Evolutionary conservation across 2,797 vertebrate species (phyloP).

Genomic region (Sebastolobus altivelis): DNA sequence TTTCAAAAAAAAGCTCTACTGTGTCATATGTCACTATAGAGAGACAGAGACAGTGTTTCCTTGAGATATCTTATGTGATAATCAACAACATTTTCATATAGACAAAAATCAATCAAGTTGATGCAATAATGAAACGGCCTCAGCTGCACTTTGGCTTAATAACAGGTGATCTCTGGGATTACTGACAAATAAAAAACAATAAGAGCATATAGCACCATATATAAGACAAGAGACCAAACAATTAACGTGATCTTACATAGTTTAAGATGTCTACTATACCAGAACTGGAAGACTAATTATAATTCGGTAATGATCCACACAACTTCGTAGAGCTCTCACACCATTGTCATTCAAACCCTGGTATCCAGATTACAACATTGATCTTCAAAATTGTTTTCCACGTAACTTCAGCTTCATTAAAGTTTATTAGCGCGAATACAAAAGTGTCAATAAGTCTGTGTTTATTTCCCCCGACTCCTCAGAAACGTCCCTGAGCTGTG

Average conservation of each 20-base stretch:
- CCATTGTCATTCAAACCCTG: constrained; percentile 6
- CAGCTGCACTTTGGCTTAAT: neutral
- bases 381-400: constrained; percentile 29
- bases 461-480: constrained; percentile 42
- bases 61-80: neutral
- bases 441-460: constrained; percentile 25
- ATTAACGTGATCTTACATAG: neutral
- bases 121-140: neutral
- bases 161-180: neutral
- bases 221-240: neutral
- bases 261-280: neutral
- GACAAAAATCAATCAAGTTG: neutral
- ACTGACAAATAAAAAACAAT: neutral
- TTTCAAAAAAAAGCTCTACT: neutral
- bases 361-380: constrained; percentile 23
- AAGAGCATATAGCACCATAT: neutral
- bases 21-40: neutral
- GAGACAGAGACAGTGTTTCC: neutral
- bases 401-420: constrained; percentile 26
- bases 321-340: neutral
- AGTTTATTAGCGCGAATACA: constrained; percentile 25
- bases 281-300: neutral
- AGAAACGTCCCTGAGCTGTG: constrained; percentile 24
- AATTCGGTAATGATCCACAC: neutral
- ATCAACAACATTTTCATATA: neutral